Base-by-base conservation (phyloP, 2,888 invertebrate species). In the Stramonita haemastoma region DNA sequence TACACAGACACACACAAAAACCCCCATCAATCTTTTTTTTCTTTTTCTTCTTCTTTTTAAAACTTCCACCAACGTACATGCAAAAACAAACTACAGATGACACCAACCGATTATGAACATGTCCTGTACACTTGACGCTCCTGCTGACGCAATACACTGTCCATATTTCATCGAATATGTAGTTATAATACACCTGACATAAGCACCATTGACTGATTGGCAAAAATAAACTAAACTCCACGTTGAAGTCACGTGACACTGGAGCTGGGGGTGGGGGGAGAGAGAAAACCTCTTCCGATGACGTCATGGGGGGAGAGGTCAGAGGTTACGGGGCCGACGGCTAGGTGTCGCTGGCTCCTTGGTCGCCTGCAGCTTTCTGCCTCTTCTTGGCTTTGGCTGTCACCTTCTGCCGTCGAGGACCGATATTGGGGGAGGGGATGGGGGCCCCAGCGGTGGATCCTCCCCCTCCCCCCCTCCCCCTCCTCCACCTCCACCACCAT, bases 381-480 rank as follows among this genome's bases (percentile, higher is more conserved):
- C 94, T 92, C 73, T 94, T 93, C 92, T 94, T 94, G 87, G 94
- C 94, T 89, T 94, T 94, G 77, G 94, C 94, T 73, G 94, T 94
- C 84, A 94, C 93, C 90, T 93, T 92, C 91, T 94, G 93, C 29
- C 94, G 91, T 83, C 94, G 91, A 5, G 92, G 91, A 36, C 91
- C 92, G 79, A 92, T 91, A 83, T 91, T 92, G 56, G 91, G 91
- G 5, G 92, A 91, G 8, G 92, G 92, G 56, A 89, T 86, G 73
- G 89, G 90, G 73, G 89, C 90, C 19, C 87, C 56, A 17, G 86
- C 73, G 26, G 85, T 17, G 17, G 88, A 90, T 57, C 57, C 87
- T 79, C 77, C 87, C 60, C 8, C 79, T 83, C 81, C 79, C 81
- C 46, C 11, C 36, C 81, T n/a, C 81, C 81, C 5, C 8, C 88